A percentile compares a stretch with the other conserved stretches of the same genome.
These are phyloP conservation scores for Phyllotis vaccarum DNA, from an alignment of 2,797 vertebrate species.

Conservation along the genomic window DNA sequence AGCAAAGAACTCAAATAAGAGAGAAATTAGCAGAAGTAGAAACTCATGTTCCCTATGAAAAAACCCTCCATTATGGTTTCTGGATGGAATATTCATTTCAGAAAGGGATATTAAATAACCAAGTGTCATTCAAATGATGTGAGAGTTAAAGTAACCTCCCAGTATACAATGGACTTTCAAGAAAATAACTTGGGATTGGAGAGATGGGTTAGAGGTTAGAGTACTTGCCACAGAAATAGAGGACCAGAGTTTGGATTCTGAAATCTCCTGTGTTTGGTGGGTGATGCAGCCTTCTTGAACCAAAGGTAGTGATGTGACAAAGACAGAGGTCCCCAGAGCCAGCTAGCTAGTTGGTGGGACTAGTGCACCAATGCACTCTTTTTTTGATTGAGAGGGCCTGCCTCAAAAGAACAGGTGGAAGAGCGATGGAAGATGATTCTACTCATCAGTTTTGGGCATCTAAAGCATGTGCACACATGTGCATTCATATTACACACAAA, in stretches of 20 bases:
- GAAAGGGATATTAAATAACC: constrained; percentile 51
- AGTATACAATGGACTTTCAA: constrained; percentile 45
- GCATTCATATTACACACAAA: too few species aligned
- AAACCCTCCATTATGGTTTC: constrained; percentile 28
- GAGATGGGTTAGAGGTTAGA: not conserved
- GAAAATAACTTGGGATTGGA: not conserved
- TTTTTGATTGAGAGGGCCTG: not conserved
- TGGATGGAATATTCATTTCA: constrained; percentile 57
- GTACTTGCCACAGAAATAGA: not conserved
- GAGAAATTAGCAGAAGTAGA: constrained; percentile 12
- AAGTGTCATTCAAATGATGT: constrained; percentile 64
- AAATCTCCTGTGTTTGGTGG: not conserved
- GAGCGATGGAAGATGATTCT: not conserved
- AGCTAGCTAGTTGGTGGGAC: not conserved
- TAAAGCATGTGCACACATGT: not conserved
- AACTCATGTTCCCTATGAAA: constrained; percentile 2
- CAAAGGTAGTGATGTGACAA: too few species aligned
- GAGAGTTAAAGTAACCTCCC: constrained; percentile 44
- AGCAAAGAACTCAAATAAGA: not conserved
- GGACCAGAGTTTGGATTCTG: not conserved
- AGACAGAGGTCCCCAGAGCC: not conserved
- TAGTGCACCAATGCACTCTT: not conserved
- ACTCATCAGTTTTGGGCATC: not conserved
- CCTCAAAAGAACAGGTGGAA: not conserved
- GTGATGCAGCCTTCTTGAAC: too few species aligned